A percentile compares a stretch with the other conserved stretches of the same genome.
Conservation (phyloP, 1,140 invertebrate species). For the Zaprionus africanus region DNA sequence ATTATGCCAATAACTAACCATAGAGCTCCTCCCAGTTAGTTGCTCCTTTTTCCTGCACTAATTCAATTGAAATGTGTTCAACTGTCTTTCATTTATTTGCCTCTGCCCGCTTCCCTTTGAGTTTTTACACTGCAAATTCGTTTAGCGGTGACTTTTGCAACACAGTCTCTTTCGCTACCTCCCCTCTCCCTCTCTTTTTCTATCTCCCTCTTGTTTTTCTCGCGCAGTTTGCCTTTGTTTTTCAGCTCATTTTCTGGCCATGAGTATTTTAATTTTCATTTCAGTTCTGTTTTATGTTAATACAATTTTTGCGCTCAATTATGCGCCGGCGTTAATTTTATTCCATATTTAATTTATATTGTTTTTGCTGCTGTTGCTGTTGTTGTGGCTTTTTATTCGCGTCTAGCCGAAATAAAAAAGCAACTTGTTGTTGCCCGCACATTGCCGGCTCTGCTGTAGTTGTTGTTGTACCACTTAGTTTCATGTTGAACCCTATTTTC, state of each 20-base stretch:
- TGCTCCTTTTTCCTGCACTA: no score
- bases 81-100: no score
- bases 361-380: background rate
- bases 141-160: slow-evolving; percentile 7
- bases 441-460: background rate
- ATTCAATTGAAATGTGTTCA: no score
- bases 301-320: slow-evolving; percentile 73
- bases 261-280: slow-evolving; percentile 38
- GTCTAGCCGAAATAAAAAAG: slow-evolving; percentile 14
- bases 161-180: no score
- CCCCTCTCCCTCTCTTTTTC: no score
- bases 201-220: background rate
- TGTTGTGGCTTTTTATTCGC: background rate
- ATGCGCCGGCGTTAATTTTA: slow-evolving; percentile 62
- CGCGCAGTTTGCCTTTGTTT: background rate
- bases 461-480: slow-evolving; percentile 38
- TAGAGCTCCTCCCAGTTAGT: no score
- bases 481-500: slow-evolving; percentile 37
- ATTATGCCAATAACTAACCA: no score
- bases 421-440: slow-evolving; percentile 8
- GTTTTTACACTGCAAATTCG: no score
- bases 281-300: slow-evolving; percentile 32
- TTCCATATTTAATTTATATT: slow-evolving; percentile 32
- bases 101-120: no score
- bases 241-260: slow-evolving; percentile 36